Conservation (phyloP, 2,888 invertebrate genomes). For the Brenthis ino region DNA sequence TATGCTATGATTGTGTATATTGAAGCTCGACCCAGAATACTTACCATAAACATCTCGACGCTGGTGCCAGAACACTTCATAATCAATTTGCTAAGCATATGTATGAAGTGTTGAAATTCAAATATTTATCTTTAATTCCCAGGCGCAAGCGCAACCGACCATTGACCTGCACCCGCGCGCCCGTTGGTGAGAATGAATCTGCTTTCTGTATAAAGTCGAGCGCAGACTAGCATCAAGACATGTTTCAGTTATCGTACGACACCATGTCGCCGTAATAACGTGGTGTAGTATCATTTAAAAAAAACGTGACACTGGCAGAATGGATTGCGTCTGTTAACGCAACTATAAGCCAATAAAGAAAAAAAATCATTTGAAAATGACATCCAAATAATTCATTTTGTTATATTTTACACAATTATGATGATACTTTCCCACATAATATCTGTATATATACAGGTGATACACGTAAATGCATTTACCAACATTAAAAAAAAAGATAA, state of each 20-base stretch:
- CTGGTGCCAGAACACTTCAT: conserved; percentile 60
- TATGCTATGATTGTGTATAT: conserved; percentile 28
- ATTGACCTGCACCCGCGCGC: conserved; percentile 70
- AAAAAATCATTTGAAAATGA: too few species aligned
- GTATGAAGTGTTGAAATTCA: conserved; percentile 81
- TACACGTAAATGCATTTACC: too few species aligned
- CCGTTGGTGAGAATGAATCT: conserved; percentile 58
- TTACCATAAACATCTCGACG: conserved; percentile 57
- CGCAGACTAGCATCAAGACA: conserved; percentile 31
- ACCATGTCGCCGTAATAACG: not conserved
- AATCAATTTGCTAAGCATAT: conserved; percentile 79
- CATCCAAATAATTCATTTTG: too few species aligned
- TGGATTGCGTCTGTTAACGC: too few species aligned
- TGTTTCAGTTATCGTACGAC: conserved; percentile 13
- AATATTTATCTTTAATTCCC: conserved; percentile 80
- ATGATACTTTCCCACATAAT: too few species aligned
- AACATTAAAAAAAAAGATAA: too few species aligned
- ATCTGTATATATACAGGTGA: too few species aligned
- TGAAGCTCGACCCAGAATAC: conserved; percentile 50
- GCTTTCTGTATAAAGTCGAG: conserved; percentile 53
- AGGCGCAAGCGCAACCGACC: conserved; percentile 73
- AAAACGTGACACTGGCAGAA: too few species aligned
- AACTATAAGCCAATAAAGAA: too few species aligned
- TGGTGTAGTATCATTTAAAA: too few species aligned
- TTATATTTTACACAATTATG: too few species aligned